Evolutionary conservation across 2,113 vertebrate species (phyloP).

Genomic region (Reinhardtius hippoglossoides): DNA sequence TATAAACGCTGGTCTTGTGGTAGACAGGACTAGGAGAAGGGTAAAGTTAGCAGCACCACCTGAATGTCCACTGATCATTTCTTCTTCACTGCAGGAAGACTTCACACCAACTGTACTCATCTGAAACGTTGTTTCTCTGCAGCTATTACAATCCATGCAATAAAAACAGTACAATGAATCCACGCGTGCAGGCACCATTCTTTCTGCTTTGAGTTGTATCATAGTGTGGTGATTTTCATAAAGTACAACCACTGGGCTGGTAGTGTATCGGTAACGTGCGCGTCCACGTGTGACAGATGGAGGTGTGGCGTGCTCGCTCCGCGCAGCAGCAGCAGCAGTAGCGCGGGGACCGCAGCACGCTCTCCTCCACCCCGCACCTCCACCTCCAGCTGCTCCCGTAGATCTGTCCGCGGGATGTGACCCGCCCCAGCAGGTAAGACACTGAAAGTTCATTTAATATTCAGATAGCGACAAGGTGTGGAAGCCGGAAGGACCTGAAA

Average conservation of each 20-base stretch:
- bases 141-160: conserved; percentile 82
- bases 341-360: not conserved
- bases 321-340: not conserved
- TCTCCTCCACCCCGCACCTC: not conserved
- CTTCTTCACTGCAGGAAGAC: conserved; percentile 51
- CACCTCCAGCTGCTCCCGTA: too few species aligned
- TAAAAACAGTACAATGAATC: conserved; percentile 77
- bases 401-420: not conserved
- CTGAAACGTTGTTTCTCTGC: conserved; percentile 69
- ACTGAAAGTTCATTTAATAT: not conserved
- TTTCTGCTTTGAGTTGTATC: not conserved
- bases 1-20: conserved; percentile 55
- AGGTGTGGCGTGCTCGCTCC: not conserved
- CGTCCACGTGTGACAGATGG: not conserved
- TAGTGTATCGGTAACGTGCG: not conserved
- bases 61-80: conserved; percentile 64
- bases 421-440: not conserved
- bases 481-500: not conserved
- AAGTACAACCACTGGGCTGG: too few species aligned
- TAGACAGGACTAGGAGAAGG: conserved; percentile 15
- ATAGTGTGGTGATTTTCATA: too few species aligned
- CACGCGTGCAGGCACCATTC: not conserved
- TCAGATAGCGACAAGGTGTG: too few species aligned
- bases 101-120: conserved; percentile 68
- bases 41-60: conserved; percentile 61